Conservation (phyloP, 2,888 invertebrate species). For the Leptopilina syphax region DNA sequence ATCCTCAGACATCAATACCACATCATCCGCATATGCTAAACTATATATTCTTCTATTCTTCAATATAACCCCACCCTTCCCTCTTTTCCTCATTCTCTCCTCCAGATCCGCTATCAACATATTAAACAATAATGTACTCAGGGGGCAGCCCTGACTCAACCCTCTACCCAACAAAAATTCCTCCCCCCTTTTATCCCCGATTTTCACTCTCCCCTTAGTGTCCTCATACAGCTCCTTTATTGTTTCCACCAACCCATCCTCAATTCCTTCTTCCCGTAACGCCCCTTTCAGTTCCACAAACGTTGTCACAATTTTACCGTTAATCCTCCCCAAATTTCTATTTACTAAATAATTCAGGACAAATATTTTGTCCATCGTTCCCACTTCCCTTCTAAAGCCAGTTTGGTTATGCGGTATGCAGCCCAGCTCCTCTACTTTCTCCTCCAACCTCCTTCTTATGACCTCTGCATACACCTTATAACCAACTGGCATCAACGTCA, state of each 20-base stretch:
- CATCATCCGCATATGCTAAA: too few relatives aligned
- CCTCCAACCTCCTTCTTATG: too few relatives aligned
- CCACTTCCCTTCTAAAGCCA: too few relatives aligned
- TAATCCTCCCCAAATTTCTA: not conserved
- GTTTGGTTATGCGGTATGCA: too few relatives aligned
- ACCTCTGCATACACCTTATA: too few relatives aligned
- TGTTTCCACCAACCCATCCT: not conserved
- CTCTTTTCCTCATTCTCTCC: not conserved
- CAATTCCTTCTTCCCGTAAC: not conserved
- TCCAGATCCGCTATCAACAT: not conserved
- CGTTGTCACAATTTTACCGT: not conserved
- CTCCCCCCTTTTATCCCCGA: not conserved
- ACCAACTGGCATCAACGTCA: not conserved
- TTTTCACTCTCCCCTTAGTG: not conserved
- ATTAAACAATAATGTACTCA: not conserved
- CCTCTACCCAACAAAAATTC: not conserved
- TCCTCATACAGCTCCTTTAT: not conserved
- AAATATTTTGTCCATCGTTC: slow-evolving; percentile 25
- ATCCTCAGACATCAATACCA: too few relatives aligned
- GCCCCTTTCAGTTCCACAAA: not conserved
- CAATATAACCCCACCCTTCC: not conserved
- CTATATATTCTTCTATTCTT: too few relatives aligned
- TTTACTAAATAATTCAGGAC: not conserved
- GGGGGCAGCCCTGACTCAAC: not conserved
- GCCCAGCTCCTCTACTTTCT: too few relatives aligned